These are phyloP conservation scores for Rhinogobius similis DNA, from an alignment of 2,113 vertebrate genomes.

Conservation along the genomic window DNA sequence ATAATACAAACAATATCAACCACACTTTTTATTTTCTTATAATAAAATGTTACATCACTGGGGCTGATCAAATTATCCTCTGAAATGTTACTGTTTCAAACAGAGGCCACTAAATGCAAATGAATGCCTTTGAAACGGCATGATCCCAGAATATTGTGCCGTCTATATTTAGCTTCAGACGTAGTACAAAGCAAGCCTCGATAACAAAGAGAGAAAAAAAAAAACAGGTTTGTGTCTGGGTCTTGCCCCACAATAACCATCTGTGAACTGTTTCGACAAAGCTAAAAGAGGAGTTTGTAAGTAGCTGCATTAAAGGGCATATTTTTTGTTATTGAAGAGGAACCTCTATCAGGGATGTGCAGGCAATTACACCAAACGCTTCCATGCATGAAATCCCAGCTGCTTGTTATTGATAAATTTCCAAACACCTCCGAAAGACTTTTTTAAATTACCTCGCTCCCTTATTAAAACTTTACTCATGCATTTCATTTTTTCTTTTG, in stretches of 20 bases:
- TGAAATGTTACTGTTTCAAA: neutral
- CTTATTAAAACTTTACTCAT: slow-evolving; percentile 82
- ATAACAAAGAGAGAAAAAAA: slow-evolving; percentile 18
- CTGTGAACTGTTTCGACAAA: slow-evolving; percentile 40
- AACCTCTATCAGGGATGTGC: slow-evolving; percentile 79
- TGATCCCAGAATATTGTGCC: neutral
- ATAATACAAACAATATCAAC: too few species aligned
- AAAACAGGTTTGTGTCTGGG: slow-evolving; percentile 34
- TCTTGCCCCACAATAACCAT: slow-evolving; percentile 48
- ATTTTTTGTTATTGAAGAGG: slow-evolving; percentile 76
- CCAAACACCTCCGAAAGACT: slow-evolving; percentile 77
- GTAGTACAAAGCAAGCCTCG: slow-evolving; percentile 16
- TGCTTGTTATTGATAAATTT: slow-evolving; percentile 84
- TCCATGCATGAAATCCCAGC: slow-evolving; percentile 82
- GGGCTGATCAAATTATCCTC: neutral
- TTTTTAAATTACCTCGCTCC: slow-evolving; percentile 78
- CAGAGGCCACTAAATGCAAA: neutral
- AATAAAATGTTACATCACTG: neutral
- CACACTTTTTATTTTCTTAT: neutral
- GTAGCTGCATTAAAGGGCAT: slow-evolving; percentile 70
- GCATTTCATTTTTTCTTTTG: slow-evolving; percentile 65
- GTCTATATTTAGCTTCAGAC: neutral
- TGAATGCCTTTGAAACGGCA: neutral
- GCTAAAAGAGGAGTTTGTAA: slow-evolving; percentile 45
- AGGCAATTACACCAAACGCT: slow-evolving; percentile 83